Percentiles rank a stretch among this genome's conserved stretches.
These are phyloP conservation scores for Gerris lacustris DNA, from an alignment of 2,888 invertebrate species.

Conservation along the genomic window DNA sequence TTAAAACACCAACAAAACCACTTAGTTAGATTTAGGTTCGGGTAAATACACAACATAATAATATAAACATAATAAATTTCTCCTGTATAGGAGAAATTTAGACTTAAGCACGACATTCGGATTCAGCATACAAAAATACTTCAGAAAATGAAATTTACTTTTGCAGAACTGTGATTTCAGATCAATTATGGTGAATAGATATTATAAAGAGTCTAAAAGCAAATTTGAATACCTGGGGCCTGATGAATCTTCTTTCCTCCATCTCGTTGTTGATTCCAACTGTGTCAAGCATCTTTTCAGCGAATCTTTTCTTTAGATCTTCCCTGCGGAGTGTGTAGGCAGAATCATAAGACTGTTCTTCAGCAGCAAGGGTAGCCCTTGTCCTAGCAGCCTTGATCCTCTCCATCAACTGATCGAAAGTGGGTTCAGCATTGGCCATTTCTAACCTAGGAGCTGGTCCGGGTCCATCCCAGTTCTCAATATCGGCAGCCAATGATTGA, in stretches of 20 bases:
- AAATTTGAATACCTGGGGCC: neutral
- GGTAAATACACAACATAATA: too few species aligned
- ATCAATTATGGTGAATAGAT: too few species aligned
- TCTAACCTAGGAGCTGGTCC: constrained; percentile 3
- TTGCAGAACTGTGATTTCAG: too few species aligned
- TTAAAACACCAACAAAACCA: too few species aligned
- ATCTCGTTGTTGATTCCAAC: constrained; percentile 40
- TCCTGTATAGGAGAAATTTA: too few species aligned
- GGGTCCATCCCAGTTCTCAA: neutral
- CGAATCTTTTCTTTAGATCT: constrained; percentile 38
- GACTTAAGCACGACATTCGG: too few species aligned
- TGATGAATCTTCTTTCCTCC: neutral
- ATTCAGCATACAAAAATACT: too few species aligned
- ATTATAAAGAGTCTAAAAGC: too few species aligned
- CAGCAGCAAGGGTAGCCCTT: constrained; percentile 41
- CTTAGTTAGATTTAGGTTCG: too few species aligned
- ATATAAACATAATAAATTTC: too few species aligned
- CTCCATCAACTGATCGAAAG: constrained; percentile 39
- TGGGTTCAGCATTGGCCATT: constrained; percentile 38
- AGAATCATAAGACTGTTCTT: constrained; percentile 46
- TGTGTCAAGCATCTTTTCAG: constrained; percentile 52
- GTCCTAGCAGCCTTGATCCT: constrained; percentile 41
- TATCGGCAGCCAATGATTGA: constrained; percentile 13
- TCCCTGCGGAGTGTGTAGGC: constrained; percentile 23
- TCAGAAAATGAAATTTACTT: too few species aligned